Evolutionary conservation across 2,113 vertebrate species (phyloP).

Genomic region (crab-eating macaque (Macaca fascicularis)): T2T-MFA8v1.1 NC_088380.1:59747501-59748000

Average conservation of each 20-base stretch:
- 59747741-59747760: background rate
- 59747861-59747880: background rate
- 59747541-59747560: background rate
- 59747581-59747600: background rate
- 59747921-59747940: background rate
- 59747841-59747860: background rate
- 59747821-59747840: background rate
- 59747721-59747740: background rate
- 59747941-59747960: background rate
- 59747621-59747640: background rate
- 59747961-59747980: slow-evolving; percentile 30
- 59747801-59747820: background rate
- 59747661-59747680: background rate
- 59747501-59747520: background rate
- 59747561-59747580: background rate
- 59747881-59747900: background rate
- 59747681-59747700: background rate
- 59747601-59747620: background rate
- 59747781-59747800: background rate
- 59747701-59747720: background rate
- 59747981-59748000: slow-evolving; percentile 51
- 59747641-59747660: background rate
- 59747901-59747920: background rate
- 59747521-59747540: background rate
- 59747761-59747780: slow-evolving; percentile 16